Evolutionary conservation across 2,113 vertebrate species (phyloP), one percentile per base, ranked within the genome.

Genomic region (Centropus bengalensis): DNA sequence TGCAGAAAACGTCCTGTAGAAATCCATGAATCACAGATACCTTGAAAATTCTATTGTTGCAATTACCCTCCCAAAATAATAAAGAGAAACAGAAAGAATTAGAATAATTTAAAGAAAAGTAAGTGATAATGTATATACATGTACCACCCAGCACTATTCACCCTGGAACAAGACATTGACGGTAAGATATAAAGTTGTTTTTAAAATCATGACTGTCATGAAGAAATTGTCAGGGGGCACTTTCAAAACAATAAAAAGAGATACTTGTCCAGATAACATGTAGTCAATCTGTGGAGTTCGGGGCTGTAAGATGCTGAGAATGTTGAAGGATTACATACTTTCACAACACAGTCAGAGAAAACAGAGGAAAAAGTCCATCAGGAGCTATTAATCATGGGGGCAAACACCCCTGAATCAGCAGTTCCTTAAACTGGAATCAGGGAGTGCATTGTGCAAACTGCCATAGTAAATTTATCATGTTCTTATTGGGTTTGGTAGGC

Each of bases 401-500:
- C 22, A 58, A 75, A 27, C 5, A 68, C 4, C 17, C 70, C 36
- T 73, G 49, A 71, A 60, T 47, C 23, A 26, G 7, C 15, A 47
- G 20, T 24, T 56, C 18, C 24, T 56, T 80, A 40, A 80, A 69
- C 3, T 28, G 24, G 26, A 44, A 49, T 19, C 69, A 23, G 1
- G 7, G 9, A 88, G 3, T 20, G 9, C 3, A 2, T n/a, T 55
- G 24, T 47, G 32, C 54, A 55, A 76, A 44, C 14, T 0, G 0
- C 6, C 32, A 52, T 26, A 40, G 54, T 14, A 45, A 9, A 15
- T 80, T 54, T 77, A 54, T 59, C 9, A 6, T 49, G 13, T 36
- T 79, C 40, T 69, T 94, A 8, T 0, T 16, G 14, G 5, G 10
- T 70, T 66, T 83, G 16, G 10, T 40, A 71, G 18, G 7, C 14